These are phyloP conservation scores for Laothoe populi DNA, from an alignment of 2,888 invertebrate genomes.

Conservation along the genomic window DNA sequence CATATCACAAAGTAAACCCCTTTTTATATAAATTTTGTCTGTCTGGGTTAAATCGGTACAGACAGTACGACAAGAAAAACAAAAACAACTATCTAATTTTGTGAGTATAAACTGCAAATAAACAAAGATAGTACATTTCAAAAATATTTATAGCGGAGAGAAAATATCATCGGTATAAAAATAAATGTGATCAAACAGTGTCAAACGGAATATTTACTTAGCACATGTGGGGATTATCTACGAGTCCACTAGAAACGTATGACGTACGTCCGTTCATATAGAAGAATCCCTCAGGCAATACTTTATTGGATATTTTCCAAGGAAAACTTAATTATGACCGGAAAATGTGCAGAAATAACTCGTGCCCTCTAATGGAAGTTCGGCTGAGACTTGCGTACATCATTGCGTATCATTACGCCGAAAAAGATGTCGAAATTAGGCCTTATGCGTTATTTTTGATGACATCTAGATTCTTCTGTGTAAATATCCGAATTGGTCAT, in stretches of 20 bases:
- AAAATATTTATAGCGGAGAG: conserved; percentile 6
- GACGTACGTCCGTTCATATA: conserved; percentile 48
- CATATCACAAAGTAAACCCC: too few relatives aligned
- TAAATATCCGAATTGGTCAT: too few relatives aligned
- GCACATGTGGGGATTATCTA: conserved; percentile 8
- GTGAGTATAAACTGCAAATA: too few relatives aligned
- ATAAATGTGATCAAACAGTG: conserved; percentile 3
- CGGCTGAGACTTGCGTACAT: conserved; percentile 40
- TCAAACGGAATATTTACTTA: conserved; percentile 18
- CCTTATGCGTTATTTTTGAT: too few relatives aligned
- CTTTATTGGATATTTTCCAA: conserved; percentile 70
- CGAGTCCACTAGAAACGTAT: conserved; percentile 31
- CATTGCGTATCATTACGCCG: too few relatives aligned
- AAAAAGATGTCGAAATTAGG: too few relatives aligned
- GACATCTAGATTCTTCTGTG: too few relatives aligned
- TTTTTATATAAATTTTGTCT: too few relatives aligned
- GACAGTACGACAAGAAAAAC: too few relatives aligned
- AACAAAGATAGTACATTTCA: too few relatives aligned
- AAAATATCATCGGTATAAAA: conserved; percentile 16
- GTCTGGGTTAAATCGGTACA: too few relatives aligned
- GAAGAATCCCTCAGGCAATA: conserved; percentile 49
- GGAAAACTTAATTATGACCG: conserved; percentile 66
- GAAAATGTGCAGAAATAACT: conserved; percentile 56
- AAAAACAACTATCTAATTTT: too few relatives aligned
- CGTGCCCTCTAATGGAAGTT: conserved; percentile 50